Evolutionary conservation across 2,888 invertebrate species (phyloP).

Genomic region (Platypus cylindrus): DNA sequence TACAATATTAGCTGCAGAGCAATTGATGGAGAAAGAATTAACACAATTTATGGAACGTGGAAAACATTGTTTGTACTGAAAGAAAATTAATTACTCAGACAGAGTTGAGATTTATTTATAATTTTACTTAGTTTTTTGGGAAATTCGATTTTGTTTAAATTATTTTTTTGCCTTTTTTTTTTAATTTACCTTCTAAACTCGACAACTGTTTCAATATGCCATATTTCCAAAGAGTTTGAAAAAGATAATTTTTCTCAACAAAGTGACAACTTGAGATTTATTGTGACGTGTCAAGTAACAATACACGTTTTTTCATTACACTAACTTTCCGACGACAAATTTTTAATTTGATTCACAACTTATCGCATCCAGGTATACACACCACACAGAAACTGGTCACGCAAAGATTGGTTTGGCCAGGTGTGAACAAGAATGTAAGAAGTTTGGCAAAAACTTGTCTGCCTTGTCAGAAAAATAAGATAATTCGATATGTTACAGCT

Average conservation of each 20-base stretch:
- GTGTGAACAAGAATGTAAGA: conserved; percentile 25
- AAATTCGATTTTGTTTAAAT: too few species aligned
- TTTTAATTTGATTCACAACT: conserved; percentile 17
- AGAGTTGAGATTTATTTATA: too few species aligned
- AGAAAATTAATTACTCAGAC: too few species aligned
- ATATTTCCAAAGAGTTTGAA: too few species aligned
- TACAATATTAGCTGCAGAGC: conserved; percentile 1
- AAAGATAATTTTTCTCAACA: too few species aligned
- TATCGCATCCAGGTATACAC: conserved; percentile 23
- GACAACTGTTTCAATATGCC: too few species aligned
- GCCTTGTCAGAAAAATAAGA: conserved; percentile 27
- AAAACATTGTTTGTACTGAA: neutral
- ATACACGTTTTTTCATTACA: conserved; percentile 12
- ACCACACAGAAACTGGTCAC: conserved; percentile 21
- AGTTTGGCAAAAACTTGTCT: conserved; percentile 22
- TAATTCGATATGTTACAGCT: conserved; percentile 22
- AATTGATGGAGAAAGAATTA: neutral
- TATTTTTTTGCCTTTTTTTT: too few species aligned
- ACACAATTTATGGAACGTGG: neutral
- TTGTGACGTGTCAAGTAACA: neutral
- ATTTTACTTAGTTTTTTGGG: too few species aligned
- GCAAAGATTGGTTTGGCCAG: conserved; percentile 29
- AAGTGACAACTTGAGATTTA: too few species aligned
- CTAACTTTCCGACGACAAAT: conserved; percentile 5
- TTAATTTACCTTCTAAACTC: too few species aligned